Evolutionary conservation across 2,113 vertebrate species (phyloP), one percentile per base, ranked within the genome.

Genomic region (Oenanthe oenanthe): DNA sequence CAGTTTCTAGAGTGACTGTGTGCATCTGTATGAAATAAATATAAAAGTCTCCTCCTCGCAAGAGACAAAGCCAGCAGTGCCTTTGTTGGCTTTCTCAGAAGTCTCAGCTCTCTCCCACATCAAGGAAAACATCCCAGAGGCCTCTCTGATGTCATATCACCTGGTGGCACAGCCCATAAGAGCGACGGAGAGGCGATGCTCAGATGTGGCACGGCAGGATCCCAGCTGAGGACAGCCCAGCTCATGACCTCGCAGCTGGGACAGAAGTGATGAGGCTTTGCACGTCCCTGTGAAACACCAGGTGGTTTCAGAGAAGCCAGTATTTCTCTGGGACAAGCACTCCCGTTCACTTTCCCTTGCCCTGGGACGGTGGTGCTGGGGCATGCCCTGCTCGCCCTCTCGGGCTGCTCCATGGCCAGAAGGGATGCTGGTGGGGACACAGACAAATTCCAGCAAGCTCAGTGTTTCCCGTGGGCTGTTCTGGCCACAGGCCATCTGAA

Each of bases 381-480:
- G 36, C 42, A 74, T 17, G 9, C 7, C 24, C 29, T 40, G 20
- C 14, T 9, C 29, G 51, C 3, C 22, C 22, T 13, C 40, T 20
- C 0, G 0, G 29, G 22, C 22, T 92, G 10, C 10, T 63, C 17
- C 9, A 1, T 12, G 2, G 10, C 32, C 32, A 74, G 50, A 38
- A 60, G 7, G 13, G 32, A 51, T 18, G 26, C 29, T 2, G 3
- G 29, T 28, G 2, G 3, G 18, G 22, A 28, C 4, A 10, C 20
- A 51, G 36, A 26, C 16, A 20, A 17, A 84, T 84, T 43, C n/a
- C 61, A 57, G 62, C 45, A 15, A 1, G 1, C 13, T 29, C 0
- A 0, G 18, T 15, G 34, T 17, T 8, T 3, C 18, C 1, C 1
- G 34, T 0, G 16, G 78, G 32, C 1, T 4, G 11, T 7, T 70